These are phyloP conservation scores for Rhopalosiphum padi DNA, from an alignment of 1,140 invertebrate genomes.

Conservation along the genomic window DNA sequence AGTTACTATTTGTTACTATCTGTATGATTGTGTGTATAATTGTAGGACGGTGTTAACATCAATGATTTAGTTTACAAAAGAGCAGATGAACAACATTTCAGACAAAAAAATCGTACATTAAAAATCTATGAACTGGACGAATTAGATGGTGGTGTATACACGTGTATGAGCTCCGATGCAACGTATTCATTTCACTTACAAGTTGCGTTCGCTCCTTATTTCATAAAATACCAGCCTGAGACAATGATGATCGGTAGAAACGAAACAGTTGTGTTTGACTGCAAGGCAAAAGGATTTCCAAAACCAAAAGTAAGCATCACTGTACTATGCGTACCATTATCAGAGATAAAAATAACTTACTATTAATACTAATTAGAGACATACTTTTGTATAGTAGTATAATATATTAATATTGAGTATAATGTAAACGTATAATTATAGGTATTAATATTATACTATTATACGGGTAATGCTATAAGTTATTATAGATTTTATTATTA, in stretches of 20 bases:
- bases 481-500: no score
- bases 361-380: not conserved
- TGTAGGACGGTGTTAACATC: not conserved
- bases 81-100: conserved; percentile 17
- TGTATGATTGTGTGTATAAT: not conserved
- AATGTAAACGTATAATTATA: not conserved
- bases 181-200: not conserved
- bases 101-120: not conserved
- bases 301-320: conserved; percentile 12
- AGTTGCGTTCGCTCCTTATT: not conserved
- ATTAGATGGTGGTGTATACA: not conserved
- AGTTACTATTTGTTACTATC: not conserved
- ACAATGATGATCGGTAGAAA: not conserved
- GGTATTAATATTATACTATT: not conserved
- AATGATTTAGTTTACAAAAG: conserved; percentile 23
- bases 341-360: not conserved
- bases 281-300: not conserved
- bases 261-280: conserved; percentile 13
- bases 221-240: not conserved
- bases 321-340: not conserved
- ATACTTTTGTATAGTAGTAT: no score
- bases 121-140: not conserved
- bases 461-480: no score
- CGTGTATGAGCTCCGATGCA: not conserved
- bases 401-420: no score